Conservation (phyloP, 2,113 vertebrate species). For the Daubentonia madagascariensis region DNA sequence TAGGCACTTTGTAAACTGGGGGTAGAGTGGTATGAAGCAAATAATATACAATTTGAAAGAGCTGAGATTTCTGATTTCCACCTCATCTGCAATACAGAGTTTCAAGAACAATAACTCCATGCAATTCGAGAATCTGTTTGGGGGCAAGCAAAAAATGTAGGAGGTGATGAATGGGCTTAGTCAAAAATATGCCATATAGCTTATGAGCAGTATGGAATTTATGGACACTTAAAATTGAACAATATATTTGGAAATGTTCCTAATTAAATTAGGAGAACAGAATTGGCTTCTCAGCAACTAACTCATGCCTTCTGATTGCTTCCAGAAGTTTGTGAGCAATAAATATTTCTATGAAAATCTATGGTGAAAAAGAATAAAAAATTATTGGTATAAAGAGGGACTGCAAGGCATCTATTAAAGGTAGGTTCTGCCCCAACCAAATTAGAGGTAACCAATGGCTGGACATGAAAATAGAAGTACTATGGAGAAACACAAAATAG, state of each 20-base stretch:
- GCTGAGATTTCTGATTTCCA: not conserved
- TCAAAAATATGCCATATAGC: not conserved
- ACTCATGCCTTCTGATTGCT: not conserved
- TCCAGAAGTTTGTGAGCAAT: not conserved
- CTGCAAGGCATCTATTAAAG: not conserved
- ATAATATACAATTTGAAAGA: not conserved
- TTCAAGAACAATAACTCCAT: not conserved
- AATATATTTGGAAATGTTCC: not conserved
- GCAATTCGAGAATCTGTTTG: not conserved
- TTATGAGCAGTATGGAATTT: not conserved
- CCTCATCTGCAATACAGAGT: not conserved
- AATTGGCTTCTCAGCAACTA: not conserved
- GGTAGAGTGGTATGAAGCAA: accelerated
- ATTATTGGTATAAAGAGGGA: not conserved
- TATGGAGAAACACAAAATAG: not conserved
- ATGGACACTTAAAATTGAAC: not conserved
- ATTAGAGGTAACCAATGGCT: not conserved
- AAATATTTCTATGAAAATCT: not conserved
- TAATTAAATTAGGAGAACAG: not conserved
- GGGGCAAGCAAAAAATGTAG: no score
- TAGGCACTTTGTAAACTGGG: not conserved
- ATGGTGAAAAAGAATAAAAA: not conserved
- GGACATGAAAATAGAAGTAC: not conserved
- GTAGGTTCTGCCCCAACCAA: not conserved
- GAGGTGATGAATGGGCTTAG: not conserved